A percentile compares a stretch with the other conserved stretches of the same genome.
Evolutionary conservation across 2,888 invertebrate genomes (phyloP).

Genomic region (Lasioglossum pauxillum): DNA sequence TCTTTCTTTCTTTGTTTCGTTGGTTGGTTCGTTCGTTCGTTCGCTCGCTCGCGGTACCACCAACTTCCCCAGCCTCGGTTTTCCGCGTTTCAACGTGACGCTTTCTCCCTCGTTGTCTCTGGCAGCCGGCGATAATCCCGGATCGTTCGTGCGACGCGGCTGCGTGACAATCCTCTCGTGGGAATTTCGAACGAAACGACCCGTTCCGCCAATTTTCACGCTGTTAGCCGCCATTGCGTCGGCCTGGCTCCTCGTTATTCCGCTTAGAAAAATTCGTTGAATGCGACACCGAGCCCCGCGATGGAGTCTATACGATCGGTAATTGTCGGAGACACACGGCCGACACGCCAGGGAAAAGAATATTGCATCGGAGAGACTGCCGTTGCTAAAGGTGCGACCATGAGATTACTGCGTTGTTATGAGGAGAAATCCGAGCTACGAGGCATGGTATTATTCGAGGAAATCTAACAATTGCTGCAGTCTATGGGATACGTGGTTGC

Average conservation of each 20-base stretch:
- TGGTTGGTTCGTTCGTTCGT: background rate
- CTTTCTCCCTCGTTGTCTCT: conserved; percentile 24
- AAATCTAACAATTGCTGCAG: background rate
- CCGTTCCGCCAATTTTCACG: conserved; percentile 68
- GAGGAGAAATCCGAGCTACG: background rate
- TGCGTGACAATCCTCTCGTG: conserved; percentile 52
- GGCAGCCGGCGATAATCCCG: conserved; percentile 38
- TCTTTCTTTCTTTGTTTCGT: background rate
- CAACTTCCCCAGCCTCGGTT: background rate
- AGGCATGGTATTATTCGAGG: background rate
- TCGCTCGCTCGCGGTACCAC: background rate
- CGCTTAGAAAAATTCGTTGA: conserved; percentile 53
- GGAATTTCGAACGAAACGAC: conserved; percentile 59
- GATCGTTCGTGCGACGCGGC: conserved; percentile 42
- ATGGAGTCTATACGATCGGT: conserved; percentile 22
- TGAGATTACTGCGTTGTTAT: background rate
- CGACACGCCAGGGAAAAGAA: background rate
- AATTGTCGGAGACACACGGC: conserved; percentile 18
- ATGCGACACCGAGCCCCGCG: conserved; percentile 5
- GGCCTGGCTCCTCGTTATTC: conserved; percentile 60
- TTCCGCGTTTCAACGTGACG: background rate
- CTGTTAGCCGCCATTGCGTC: conserved; percentile 53
- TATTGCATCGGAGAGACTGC: background rate
- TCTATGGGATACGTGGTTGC: background rate
- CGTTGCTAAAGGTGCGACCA: background rate